Base-by-base conservation (phyloP, 2,888 invertebrate species). In the Deilephila elpenor region DNA sequence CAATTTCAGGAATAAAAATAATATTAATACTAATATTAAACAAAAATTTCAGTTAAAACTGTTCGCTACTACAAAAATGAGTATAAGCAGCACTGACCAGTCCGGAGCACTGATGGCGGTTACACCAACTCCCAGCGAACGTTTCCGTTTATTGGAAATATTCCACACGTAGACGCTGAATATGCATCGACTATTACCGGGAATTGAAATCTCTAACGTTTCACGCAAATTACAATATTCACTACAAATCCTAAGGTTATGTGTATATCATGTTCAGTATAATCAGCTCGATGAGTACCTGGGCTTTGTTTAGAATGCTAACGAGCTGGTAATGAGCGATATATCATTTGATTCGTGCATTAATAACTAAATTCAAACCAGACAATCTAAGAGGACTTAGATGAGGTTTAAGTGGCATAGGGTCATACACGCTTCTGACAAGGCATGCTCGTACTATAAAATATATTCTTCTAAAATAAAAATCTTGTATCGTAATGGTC, bases 111-210 rank as follows among this genome's bases (percentile, higher is more conserved):
- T 67, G 67, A 67, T 67, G 67, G 56, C n/a, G 56, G 67, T 67
- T 25, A 51, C 25, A 44, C 25, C 67, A 25, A 44, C 44, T 67
- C 51, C 51, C 37, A 17, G 20, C 25, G 72, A 17, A 19, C 75
- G 74, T 80, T 78, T 77, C 61, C 79, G 67, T 67, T 64, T 64
- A 67, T 67, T 67, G 44, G 67, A 67, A 67, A 67, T 67, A 67
- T 67, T 67, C 51, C 44, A 25, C 67, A 67, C 67, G 67, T 44
- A 67, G 25, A 67, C 44, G 51, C 51, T 67, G 67, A 67, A 67
- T 51, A 51, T 67, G 67, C 67, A 67, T 67, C 44, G 51, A 17
- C 67, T 25, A 51, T 67, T 67, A 67, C 67, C 25, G 44, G 25
- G 67, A 51, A 67, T 67, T 67, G 67, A 67, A 67, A 67, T 51